Evolutionary conservation across 30 jellyfish, hydroid and myxozoan genomes (phyloP).

Genomic region (Aurelia sp.): DNA sequence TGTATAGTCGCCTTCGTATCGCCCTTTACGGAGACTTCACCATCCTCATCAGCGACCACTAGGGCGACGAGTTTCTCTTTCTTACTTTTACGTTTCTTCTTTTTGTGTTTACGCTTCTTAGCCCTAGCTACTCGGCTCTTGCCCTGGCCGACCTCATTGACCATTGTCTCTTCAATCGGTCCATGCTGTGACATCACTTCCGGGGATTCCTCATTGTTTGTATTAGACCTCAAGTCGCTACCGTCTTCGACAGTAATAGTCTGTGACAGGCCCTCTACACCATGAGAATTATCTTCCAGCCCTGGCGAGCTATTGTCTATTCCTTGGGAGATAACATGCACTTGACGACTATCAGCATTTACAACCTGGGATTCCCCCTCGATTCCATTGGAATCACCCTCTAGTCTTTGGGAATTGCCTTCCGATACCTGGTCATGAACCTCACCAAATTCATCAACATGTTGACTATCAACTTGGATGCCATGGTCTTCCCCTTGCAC

Average conservation of each 20-base stretch:
- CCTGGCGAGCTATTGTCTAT: neutral
- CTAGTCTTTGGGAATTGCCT: neutral
- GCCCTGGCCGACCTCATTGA: conserved; percentile 43
- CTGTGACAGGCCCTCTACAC: conserved; percentile 3
- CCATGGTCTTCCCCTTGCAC: neutral
- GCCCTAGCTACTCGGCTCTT: conserved; percentile 48
- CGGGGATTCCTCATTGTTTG: neutral
- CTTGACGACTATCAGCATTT: neutral
- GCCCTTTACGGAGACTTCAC: conserved; percentile 24
- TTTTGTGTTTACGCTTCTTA: neutral
- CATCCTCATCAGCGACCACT: conserved; percentile 5
- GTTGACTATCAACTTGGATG: neutral
- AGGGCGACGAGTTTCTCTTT: neutral
- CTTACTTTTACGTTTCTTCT: neutral
- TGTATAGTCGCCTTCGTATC: conserved; percentile 12
- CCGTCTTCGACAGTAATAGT: neutral
- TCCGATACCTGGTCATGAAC: neutral
- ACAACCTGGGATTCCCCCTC: neutral
- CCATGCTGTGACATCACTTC: conserved; percentile 11
- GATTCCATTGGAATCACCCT: neutral
- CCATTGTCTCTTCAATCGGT: neutral
- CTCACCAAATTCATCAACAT: neutral
- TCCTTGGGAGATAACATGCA: neutral
- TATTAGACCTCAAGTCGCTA: neutral
- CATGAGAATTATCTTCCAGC: neutral